These are phyloP conservation scores for Mellilla xanthometata DNA, from an alignment of 2,888 invertebrate genomes.

Conservation along the genomic window DNA sequence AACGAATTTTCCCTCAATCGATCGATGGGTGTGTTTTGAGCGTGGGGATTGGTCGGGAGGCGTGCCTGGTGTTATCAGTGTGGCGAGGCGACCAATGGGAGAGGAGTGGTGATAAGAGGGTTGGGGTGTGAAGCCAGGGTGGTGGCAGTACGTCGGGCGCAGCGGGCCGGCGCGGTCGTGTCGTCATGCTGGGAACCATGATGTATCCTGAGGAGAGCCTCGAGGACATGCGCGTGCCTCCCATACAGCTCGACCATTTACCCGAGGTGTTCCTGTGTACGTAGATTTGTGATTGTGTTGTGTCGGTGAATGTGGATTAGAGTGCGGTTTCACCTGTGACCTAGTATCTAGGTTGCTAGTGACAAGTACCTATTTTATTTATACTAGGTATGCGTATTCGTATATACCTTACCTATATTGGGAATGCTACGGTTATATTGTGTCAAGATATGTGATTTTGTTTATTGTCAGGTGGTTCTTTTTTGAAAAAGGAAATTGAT, in stretches of 20 bases:
- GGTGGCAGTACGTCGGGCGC: slow-evolving; percentile 66
- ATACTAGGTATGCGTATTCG: too few species aligned
- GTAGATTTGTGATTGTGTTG: slow-evolving; percentile 50
- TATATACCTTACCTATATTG: too few species aligned
- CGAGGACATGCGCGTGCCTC: slow-evolving; percentile 86
- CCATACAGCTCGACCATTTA: slow-evolving; percentile 87
- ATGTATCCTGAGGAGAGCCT: slow-evolving; percentile 75
- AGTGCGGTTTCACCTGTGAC: too few species aligned
- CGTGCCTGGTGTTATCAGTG: slow-evolving; percentile 74
- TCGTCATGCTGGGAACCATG: slow-evolving; percentile 76
- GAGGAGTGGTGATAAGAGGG: slow-evolving; percentile 65
- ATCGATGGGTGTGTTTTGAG: slow-evolving; percentile 69
- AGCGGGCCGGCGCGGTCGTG: slow-evolving; percentile 59
- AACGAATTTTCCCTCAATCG: slow-evolving; percentile 69
- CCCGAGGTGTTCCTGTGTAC: slow-evolving; percentile 89
- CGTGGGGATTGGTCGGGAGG: slow-evolving; percentile 69
- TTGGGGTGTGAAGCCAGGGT: slow-evolving; percentile 71
- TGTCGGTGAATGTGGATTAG: too few species aligned
- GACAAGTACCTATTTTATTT: background rate
- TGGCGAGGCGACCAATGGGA: slow-evolving; percentile 61
- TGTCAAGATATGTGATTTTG: slow-evolving; percentile 25
- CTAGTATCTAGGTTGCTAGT: background rate
- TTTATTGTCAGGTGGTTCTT: too few species aligned
- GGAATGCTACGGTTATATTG: too few species aligned
- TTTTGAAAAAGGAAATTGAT: too few species aligned